Evolutionary conservation across 2,113 vertebrate species (phyloP), one percentile per base, ranked within the genome.

Genomic region (Callipepla californica): DNA sequence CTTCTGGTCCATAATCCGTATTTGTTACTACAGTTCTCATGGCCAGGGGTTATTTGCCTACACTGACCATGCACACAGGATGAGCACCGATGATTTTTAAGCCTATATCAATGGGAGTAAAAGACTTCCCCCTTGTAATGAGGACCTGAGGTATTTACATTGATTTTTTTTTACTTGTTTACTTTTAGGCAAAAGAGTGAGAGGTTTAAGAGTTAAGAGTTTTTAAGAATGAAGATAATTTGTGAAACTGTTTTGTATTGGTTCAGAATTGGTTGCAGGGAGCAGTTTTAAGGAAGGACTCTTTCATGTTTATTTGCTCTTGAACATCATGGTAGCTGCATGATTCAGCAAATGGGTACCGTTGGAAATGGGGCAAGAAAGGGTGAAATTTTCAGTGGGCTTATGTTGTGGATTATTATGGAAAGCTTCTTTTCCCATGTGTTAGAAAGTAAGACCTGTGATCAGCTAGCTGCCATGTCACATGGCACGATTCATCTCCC

Each of bases 41-140:
- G 97, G 97, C 87, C 98, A 99, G 93, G 98, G 99, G 97, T 96
- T 99, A 72, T 99, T 99, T 87, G 98, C 98, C 23, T 99, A 99
- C 95, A 98, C 99, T 30, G 98, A 99, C 97, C 99, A 98, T 68
- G 97, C 98, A 82, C 98, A 98, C 96, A 98, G 98, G 93, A 98
- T 99, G 68, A 97, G 98, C 85, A 96, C 73, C 28, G 98, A 98
- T 92, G 98, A 99, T 91, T 99, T 99, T 90, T 98, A 98, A 96
- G 92, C 95, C 38, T 98, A 98, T 95, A 98, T 99, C 96, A 98
- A 32, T 28, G 98, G 98, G 74, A 98, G 98, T 96, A 98, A 96
- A 94, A 98, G 91, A 74, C 97, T 99, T 61, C 88, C 99, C 94
- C 99, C 98, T 97, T 96, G 81, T 76, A 94, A 93, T 81, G 97